Percentiles rank a stretch among this genome's conserved stretches.
Conservation (phyloP, 2,797 vertebrate genomes). For the Pangasius mekongensis region DNA sequence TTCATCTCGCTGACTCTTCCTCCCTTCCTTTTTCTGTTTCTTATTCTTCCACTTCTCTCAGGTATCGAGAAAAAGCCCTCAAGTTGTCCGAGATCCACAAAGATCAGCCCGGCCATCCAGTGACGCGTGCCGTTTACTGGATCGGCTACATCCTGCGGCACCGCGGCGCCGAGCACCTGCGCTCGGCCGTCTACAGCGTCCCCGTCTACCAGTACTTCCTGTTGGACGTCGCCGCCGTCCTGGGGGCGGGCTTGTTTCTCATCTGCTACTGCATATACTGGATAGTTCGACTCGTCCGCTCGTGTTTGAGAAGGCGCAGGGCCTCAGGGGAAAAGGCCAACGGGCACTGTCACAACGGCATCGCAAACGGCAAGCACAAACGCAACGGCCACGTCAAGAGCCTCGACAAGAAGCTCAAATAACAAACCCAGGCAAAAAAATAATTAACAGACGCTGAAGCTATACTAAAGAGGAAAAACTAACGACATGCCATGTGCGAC, state of each 20-base stretch:
- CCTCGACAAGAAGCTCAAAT: conserved; percentile 96
- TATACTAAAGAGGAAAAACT: conserved; percentile 51
- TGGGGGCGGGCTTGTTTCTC: conserved; percentile 74
- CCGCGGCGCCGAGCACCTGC: conserved; percentile 89
- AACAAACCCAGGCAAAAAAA: conserved; percentile 61
- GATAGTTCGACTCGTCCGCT: conserved; percentile 75
- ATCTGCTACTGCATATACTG: conserved; percentile 72
- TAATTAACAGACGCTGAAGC: conserved; percentile 46
- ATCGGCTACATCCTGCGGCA: conserved; percentile 94
- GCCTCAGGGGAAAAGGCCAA: conserved; percentile 78
- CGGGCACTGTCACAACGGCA: conserved; percentile 91
- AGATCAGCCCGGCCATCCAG: conserved; percentile 94
- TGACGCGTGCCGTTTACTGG: conserved; percentile 94
- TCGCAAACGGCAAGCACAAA: conserved; percentile 92
- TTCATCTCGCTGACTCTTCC: background rate
- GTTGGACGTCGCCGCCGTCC: conserved; percentile 83
- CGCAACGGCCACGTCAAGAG: conserved; percentile 88
- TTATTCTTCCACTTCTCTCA: conserved; percentile 54
- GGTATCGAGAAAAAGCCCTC: conserved; percentile 87
- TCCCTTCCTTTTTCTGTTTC: background rate
- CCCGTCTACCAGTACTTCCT: conserved; percentile 93
- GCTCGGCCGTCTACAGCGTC: conserved; percentile 87
- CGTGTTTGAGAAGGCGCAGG: conserved; percentile 69
- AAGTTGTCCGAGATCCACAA: conserved; percentile 93
- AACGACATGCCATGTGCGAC: conserved; percentile 49